Evolutionary conservation across 1,140 invertebrate species (phyloP).

Genomic region (Drosophila auraria): DNA sequence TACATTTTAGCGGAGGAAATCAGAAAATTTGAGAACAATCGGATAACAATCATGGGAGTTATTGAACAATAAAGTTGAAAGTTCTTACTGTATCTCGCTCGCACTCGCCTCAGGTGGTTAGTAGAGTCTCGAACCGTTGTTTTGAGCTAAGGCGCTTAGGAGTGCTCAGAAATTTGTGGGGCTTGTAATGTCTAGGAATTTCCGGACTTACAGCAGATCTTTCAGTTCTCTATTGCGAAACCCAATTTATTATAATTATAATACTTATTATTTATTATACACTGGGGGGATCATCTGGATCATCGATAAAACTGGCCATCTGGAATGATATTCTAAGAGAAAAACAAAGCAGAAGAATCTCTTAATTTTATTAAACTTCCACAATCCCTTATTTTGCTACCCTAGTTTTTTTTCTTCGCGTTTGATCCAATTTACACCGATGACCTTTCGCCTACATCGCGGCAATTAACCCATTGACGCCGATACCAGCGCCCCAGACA

Average conservation of each 20-base stretch:
- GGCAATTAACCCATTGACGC: constrained; percentile 72
- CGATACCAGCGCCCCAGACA: constrained; percentile 43
- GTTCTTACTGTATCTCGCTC: neutral
- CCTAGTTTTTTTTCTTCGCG: neutral
- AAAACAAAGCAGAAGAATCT: neutral
- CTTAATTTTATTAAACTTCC: neutral
- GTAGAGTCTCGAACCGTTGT: neutral
- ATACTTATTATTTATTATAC: neutral
- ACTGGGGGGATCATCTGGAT: too few relatives aligned
- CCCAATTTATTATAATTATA: neutral
- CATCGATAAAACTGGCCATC: neutral
- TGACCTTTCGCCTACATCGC: constrained; percentile 57
- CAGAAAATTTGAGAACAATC: too few relatives aligned
- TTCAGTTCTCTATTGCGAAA: too few relatives aligned
- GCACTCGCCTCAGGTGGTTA: too few relatives aligned
- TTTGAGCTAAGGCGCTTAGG: neutral
- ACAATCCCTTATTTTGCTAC: neutral
- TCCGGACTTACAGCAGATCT: neutral
- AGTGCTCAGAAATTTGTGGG: too few relatives aligned
- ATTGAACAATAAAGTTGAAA: neutral
- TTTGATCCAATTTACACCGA: constrained; percentile 41
- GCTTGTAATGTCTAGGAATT: too few relatives aligned
- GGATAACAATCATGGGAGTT: too few relatives aligned
- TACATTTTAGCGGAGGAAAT: too few relatives aligned
- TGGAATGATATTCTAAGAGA: neutral